These are phyloP conservation scores for Pentalonia nigronervosa DNA, from an alignment of 1,140 invertebrate genomes.

Conservation along the genomic window DNA sequence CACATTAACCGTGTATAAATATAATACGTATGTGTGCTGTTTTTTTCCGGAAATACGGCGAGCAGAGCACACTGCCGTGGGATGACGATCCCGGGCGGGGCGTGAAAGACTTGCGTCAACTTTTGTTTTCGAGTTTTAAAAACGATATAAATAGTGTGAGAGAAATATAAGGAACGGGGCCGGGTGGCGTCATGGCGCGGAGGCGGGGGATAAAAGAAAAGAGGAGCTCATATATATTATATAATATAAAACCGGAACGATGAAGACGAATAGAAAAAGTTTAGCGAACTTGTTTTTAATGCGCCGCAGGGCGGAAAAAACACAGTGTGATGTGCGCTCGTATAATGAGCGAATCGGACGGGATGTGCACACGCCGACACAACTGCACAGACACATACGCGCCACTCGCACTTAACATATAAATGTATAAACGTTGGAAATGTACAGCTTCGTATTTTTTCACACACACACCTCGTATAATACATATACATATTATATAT, in stretches of 20 bases:
- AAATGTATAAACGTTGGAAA: neutral
- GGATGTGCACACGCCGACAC: neutral
- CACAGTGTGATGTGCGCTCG: neutral
- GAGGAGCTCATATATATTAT: neutral
- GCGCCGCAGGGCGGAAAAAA: neutral
- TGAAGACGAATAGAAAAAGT: constrained; percentile 41
- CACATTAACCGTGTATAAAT: neutral
- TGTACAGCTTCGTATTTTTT: neutral
- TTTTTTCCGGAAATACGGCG: neutral
- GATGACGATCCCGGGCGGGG: neutral
- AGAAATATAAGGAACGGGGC: too few relatives aligned
- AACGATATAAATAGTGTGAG: neutral
- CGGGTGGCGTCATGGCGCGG: too few relatives aligned
- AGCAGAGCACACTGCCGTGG: neutral
- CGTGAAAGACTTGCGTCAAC: neutral
- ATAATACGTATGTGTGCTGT: neutral
- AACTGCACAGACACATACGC: neutral
- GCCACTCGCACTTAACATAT: neutral
- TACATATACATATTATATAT: neutral
- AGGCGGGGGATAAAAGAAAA: neutral
- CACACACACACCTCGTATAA: neutral
- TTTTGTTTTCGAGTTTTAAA: neutral
- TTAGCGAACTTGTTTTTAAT: neutral
- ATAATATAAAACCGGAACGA: neutral
- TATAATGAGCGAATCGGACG: constrained; percentile 29